Base-by-base conservation (phyloP, 1,140 invertebrate genomes). In the Stegodyphus mimosarum region DNA sequence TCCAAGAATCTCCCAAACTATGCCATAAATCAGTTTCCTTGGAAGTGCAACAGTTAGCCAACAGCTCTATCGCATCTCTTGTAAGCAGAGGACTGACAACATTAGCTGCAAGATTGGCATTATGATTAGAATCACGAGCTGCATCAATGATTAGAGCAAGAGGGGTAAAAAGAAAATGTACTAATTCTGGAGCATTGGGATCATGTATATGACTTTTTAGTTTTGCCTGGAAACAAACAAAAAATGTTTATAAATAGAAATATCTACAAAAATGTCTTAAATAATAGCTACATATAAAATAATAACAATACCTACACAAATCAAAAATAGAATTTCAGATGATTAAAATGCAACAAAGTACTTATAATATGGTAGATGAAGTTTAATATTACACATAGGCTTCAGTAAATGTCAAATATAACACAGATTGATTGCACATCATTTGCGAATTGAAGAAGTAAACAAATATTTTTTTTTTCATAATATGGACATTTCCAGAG, bases 1-100 rank as follows among this genome's bases (percentile, higher is more conserved):
- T 83, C 97, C 97, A 99, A 48, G 96, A 94, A 83, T 97, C 95
- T 6, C 97, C 97, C 0, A 99, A 91, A 0, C 97, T 97, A 90
- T 98, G 96, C 98, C 98, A 99, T 3, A 99, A 91, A 90, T 99
- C 98, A 0, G 95, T 96, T 92, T 99, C 98, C 90, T 99, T 99
- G 88, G 97, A 98, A 55, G 97, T 99, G 33, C 99, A 95, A 90
- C 98, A 99, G 90, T 99, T 99, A 81, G 96, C 95, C 52, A 99
- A 91, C 81, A 99, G 92, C 90, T 99, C 98, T 83, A 99, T 94
- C 15, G 98, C 97, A 89, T 99, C 97, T 17, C 94, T 91, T 0
- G 96, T 97, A n/a, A 99, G 91, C 79, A 99, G 91, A 5, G 98
- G 98, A 86, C 97, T 95, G 0, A 97, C 93, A 0, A 99, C 97